Evolutionary conservation across 2,113 vertebrate genomes (phyloP).

Genomic region (Hemichromis elongatus): DNA sequence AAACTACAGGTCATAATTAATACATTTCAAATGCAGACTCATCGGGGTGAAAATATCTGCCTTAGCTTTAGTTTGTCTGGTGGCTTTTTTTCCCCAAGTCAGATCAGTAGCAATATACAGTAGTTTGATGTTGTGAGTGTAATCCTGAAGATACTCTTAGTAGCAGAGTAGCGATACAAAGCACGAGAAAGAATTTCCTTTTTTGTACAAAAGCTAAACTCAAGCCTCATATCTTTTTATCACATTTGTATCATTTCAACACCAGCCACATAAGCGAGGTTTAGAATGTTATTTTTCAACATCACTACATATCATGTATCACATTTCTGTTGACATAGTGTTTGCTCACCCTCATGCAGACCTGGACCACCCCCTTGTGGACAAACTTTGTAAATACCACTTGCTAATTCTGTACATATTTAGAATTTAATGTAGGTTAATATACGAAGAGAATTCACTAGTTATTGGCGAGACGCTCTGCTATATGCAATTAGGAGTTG

Average conservation of each 20-base stretch:
- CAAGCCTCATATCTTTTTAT: constrained; percentile 30
- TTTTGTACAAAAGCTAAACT: constrained; percentile 5
- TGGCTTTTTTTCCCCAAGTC: not conserved
- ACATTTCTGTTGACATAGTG: constrained; percentile 36
- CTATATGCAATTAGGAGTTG: constrained; percentile 71
- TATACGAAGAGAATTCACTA: constrained; percentile 63
- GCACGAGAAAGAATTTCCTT: not conserved
- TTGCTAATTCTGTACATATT: constrained; percentile 68
- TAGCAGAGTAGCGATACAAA: not conserved
- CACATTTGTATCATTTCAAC: constrained; percentile 49
- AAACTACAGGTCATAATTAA: not conserved
- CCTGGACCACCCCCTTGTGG: constrained; percentile 73
- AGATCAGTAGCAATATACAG: constrained; percentile 15
- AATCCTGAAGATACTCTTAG: constrained; percentile 16
- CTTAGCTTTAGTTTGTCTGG: constrained; percentile 7
- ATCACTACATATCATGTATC: constrained; percentile 59
- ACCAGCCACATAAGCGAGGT: constrained; percentile 65
- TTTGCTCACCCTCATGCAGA: constrained; percentile 35
- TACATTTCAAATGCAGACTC: not conserved
- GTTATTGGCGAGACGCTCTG: constrained; percentile 54
- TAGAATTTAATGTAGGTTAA: constrained; percentile 61
- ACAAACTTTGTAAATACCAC: constrained; percentile 70
- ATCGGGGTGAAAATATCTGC: not conserved
- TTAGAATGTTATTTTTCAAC: constrained; percentile 37
- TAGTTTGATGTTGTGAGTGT: not conserved